Base-by-base conservation (phyloP, 2,888 invertebrate species). In the Cephus runcator region DNA sequence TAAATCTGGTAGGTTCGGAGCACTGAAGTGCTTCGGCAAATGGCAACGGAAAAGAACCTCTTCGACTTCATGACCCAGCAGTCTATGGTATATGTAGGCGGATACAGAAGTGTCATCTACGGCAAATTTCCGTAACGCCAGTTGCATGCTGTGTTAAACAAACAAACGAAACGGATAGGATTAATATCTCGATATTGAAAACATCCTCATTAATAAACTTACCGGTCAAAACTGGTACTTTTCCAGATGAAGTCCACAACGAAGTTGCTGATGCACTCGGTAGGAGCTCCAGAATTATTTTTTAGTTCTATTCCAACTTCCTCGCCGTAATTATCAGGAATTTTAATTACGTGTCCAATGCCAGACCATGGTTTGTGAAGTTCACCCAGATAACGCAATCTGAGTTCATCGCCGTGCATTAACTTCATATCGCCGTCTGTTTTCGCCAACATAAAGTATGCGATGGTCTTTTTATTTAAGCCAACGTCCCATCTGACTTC, bases 181-280 rank as follows among this genome's bases (percentile, higher is more conserved):
- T 30, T 36, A 56, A 68, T 30, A 73, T 73, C 11, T 30, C 35
- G 23, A 73, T 31, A 34, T n/a, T 34, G 11, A 73, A 31, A 75
- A 40, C n/a, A 76, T 56, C 23, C 56, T 56, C 23, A 23, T 6
- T 9, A 34, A 71, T 31, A 77, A 76, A 86, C 91, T 85, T 86
- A 96, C 97, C 97, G 95, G 92, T 99, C 99, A 92, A 99, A 99
- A 35, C 98, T 98, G 1, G 99, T 99, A 83, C 98, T 98, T 92
- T 99, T 99, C 99, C 99, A 99, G 76, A 99, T 99, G 92, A 99
- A 99, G 92, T 99, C 99, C 6, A 99, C 98, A 0, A 98, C 97
- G 92, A 99, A 99, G 92, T 98, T 98, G 84, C 97, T 97, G 75
- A 96, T 96, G 92, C 97, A 97, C 85, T 99, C 98, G 0, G 96